Evolutionary conservation across 2,888 invertebrate genomes (phyloP), one percentile per base, ranked within the genome.

Genomic region (Lasioglossum marginatum): DNA sequence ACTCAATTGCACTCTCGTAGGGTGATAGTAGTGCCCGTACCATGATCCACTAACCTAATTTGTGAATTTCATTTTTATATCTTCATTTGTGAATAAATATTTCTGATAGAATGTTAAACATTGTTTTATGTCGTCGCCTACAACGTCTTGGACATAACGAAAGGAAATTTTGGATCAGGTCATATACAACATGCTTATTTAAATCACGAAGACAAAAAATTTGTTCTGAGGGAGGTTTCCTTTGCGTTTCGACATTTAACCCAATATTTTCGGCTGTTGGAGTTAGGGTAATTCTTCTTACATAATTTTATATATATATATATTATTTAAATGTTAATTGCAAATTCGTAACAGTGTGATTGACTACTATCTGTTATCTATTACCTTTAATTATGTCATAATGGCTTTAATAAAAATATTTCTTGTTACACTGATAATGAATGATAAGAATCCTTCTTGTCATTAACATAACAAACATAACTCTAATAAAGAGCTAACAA

Each of bases 281-380:
- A 84, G 45, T 90, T 77, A 91, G 92, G 92, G 92, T 92, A 92
- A 91, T 86, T 73, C 60, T 86, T 57, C 66, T 88, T 77, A 76
- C 6, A 74, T 74, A 79, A 74, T 68, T 45, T 27, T 14, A 40
- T 52, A 45, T 16, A 43, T 43, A 43, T 45, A 23, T 23, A 52
- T 23, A 52, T 78, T n/a, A 31, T 43, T 23, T 70, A 31, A 71
- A 34, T 31, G 0, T 73, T 73, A 34, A 45, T 23, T 27, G 57
- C 19, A 4, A 2, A 72, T 27, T 48, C 77, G 14, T 81, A 73
- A 73, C 10, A 77, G 31, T 40, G 27, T 23, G 10, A 57, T 43
- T 8, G 19, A 63, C 48, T 60, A 68, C 6, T 27, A 12, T 16
- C 48, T 74, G 19, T 5, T 74, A 27, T 2, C 57, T 70, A 60